A percentile compares a stretch with the other conserved stretches of the same genome.
Conservation (phyloP, 2,888 invertebrate species). For the Drosophila barbarae region DNA sequence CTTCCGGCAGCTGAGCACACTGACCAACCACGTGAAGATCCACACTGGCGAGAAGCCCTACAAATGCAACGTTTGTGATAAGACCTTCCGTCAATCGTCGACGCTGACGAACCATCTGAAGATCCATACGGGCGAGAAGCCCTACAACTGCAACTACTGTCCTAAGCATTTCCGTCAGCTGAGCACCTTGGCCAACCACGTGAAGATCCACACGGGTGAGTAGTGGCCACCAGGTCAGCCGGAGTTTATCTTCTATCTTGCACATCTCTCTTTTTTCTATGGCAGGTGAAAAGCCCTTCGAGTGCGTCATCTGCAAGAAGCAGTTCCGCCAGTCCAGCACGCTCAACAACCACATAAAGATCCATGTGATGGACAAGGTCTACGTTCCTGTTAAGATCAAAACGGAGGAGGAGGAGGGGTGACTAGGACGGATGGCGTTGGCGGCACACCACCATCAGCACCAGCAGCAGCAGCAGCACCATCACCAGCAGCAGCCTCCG, state of each 20-base stretch:
- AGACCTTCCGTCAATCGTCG: constrained; percentile 80
- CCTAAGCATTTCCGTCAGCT: constrained; percentile 80
- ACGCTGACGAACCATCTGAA: constrained; percentile 80
- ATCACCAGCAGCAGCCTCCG: constrained; percentile 47
- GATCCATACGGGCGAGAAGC: constrained; percentile 80
- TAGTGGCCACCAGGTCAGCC: background rate
- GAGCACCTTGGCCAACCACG: constrained; percentile 80
- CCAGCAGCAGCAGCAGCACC: constrained; percentile 60
- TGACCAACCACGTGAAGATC: constrained; percentile 80
- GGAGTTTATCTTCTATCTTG: background rate
- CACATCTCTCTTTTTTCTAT: constrained; percentile 10
- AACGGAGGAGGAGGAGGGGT: constrained; percentile 79
- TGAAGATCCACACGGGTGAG: constrained; percentile 80
- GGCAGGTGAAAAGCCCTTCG: constrained; percentile 79
- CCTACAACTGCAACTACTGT: constrained; percentile 79
- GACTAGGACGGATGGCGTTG: constrained; percentile 80
- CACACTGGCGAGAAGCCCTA: constrained; percentile 80
- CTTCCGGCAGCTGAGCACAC: constrained; percentile 80
- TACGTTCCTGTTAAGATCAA: constrained; percentile 80
- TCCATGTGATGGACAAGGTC: constrained; percentile 80
- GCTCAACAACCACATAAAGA: constrained; percentile 80
- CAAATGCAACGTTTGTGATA: constrained; percentile 80
- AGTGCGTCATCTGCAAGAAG: constrained; percentile 80
- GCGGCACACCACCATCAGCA: constrained; percentile 75
- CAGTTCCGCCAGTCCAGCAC: constrained; percentile 80